Evolutionary conservation across 2,113 vertebrate genomes (phyloP).

Genomic region (Scomber colias): DNA sequence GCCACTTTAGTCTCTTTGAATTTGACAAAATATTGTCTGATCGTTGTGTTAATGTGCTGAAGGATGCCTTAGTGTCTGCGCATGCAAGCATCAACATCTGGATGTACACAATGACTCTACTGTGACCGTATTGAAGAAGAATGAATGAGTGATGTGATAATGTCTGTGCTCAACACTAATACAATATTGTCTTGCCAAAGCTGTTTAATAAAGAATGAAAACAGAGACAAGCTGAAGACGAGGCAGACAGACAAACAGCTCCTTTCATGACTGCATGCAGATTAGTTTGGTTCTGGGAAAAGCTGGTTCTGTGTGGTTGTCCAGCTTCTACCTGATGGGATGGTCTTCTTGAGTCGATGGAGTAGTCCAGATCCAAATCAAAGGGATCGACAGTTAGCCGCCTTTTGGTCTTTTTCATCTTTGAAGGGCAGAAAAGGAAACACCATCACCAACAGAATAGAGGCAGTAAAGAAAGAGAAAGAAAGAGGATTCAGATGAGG

Average conservation of each 20-base stretch:
- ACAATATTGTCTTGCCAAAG: neutral
- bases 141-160: neutral
- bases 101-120: neutral
- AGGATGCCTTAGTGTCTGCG: neutral
- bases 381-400: slow-evolving; percentile 88
- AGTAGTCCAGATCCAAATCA: slow-evolving; percentile 89
- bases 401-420: slow-evolving; percentile 89
- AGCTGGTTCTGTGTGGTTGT: neutral
- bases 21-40: neutral
- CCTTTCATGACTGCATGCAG: neutral
- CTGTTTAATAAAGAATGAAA: neutral
- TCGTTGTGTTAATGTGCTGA: slow-evolving; percentile 5
- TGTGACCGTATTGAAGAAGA: neutral
- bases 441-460: slow-evolving; percentile 46
- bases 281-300: slow-evolving; percentile 8
- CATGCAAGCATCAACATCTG: neutral
- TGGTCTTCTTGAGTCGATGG: slow-evolving; percentile 69
- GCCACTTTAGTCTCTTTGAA: too few relatives aligned
- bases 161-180: neutral
- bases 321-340: slow-evolving; percentile 75
- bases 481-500: neutral
- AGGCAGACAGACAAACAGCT: neutral
- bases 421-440: slow-evolving; percentile 45
- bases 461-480: neutral
- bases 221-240: neutral